These are phyloP conservation scores for Mesembrinibis cayennensis DNA, from an alignment of 2,113 vertebrate species.

Conservation along the genomic window DNA sequence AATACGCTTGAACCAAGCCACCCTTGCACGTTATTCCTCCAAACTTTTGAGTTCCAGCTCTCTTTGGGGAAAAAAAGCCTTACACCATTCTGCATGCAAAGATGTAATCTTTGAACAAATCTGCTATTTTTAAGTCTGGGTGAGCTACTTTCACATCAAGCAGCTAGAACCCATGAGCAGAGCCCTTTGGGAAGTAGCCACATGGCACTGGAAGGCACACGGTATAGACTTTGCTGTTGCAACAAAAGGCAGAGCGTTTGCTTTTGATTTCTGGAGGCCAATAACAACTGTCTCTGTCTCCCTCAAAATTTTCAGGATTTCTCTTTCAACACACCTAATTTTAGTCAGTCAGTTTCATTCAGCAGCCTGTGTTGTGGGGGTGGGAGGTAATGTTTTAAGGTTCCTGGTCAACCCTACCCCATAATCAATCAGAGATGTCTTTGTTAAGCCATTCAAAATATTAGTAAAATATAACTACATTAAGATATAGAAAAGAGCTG, in stretches of 20 bases:
- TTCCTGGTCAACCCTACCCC: not conserved
- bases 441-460: not conserved
- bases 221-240: accelerated
- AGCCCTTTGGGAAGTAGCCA: not conserved
- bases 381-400: not conserved
- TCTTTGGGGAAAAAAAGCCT: not conserved
- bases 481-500: not conserved
- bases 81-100: not conserved
- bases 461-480: not conserved
- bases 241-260: not conserved
- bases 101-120: not conserved
- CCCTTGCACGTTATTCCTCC: not conserved
- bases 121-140: not conserved
- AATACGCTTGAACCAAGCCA: not conserved
- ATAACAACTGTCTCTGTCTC: not conserved
- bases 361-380: not conserved
- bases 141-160: not conserved
- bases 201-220: not conserved
- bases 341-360: not conserved
- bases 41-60: not conserved
- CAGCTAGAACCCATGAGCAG: not conserved
- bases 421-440: not conserved
- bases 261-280: not conserved
- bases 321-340: not conserved
- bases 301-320: not conserved